Conservation (phyloP, 2,797 vertebrate species). For the Rousettus madagascariensis region DNA sequence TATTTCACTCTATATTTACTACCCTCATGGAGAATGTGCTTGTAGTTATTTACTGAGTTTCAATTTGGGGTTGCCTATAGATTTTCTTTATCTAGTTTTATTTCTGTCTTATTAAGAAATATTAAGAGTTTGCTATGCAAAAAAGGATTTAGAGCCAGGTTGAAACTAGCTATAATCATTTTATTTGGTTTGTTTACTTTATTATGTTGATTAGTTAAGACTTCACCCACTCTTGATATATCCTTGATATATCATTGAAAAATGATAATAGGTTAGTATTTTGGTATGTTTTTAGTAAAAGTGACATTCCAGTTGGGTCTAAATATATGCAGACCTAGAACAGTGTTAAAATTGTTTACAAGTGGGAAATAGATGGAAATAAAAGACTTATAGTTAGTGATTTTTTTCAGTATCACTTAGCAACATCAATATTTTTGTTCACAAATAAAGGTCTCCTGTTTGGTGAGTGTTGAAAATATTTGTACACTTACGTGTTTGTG, state of each 20-base stretch:
- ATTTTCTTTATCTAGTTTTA: neutral
- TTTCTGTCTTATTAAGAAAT: slow-evolving; percentile 26
- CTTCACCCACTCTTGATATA: slow-evolving; percentile 24
- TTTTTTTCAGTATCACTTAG: slow-evolving; percentile 80
- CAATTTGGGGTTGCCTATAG: neutral
- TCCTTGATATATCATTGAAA: slow-evolving; percentile 45
- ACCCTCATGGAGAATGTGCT: too few relatives aligned
- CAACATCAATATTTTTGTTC: slow-evolving; percentile 87
- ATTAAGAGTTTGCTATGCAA: neutral
- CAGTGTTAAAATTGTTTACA: slow-evolving; percentile 78
- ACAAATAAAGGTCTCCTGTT: slow-evolving; percentile 82
- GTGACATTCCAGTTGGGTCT: slow-evolving; percentile 58
- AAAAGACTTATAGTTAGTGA: slow-evolving; percentile 74
- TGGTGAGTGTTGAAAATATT: slow-evolving; percentile 58
- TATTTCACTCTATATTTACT: neutral
- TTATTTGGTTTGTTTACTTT: neutral
- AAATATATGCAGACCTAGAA: slow-evolving; percentile 63
- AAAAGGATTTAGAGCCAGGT: neutral
- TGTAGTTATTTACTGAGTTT: neutral
- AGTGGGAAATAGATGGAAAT: slow-evolving; percentile 62
- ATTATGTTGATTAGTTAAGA: neutral
- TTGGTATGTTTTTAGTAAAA: slow-evolving; percentile 74
- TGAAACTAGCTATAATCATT: neutral
- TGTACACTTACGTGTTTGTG: slow-evolving; percentile 58
- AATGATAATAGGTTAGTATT: slow-evolving; percentile 58